These are phyloP conservation scores for Synanceia verrucosa DNA, from an alignment of 2,797 vertebrate genomes.

Conservation along the genomic window DNA sequence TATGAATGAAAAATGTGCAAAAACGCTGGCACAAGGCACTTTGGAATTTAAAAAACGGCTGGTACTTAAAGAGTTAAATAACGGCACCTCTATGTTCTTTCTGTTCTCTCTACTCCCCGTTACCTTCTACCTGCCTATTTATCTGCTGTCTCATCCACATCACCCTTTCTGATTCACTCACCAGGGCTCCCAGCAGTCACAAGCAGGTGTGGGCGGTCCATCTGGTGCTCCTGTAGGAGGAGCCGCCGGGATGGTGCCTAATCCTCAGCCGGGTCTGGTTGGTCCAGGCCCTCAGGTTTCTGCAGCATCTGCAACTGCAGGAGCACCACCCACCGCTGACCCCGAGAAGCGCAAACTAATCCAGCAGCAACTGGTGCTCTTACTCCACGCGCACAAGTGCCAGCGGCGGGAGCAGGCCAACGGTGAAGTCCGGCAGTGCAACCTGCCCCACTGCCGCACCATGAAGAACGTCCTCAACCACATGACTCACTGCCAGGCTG, in stretches of 20 bases:
- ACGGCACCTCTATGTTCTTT: neutral
- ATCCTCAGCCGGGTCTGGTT: constrained; percentile 81
- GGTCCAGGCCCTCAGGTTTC: constrained; percentile 82
- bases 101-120: neutral
- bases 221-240: constrained; percentile 70
- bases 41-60: no score
- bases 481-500: constrained; percentile 99
- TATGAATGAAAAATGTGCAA: no score
- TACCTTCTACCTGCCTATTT: neutral
- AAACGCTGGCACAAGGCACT: no score
- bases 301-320: constrained; percentile 87
- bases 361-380: constrained; percentile 96
- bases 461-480: constrained; percentile 99
- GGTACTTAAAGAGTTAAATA: no score
- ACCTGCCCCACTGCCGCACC: constrained; percentile 96
- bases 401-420: constrained; percentile 96
- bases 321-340: constrained; percentile 94
- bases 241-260: constrained; percentile 76
- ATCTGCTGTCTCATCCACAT: neutral
- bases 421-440: constrained; percentile 94
- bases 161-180: neutral
- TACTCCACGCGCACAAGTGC: constrained; percentile 97
- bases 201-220: constrained; percentile 80
- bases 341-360: constrained; percentile 98
- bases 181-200: constrained; percentile 89